Base-by-base conservation (phyloP, 2,797 vertebrate species). In the Rhynchotus rufescens region DNA sequence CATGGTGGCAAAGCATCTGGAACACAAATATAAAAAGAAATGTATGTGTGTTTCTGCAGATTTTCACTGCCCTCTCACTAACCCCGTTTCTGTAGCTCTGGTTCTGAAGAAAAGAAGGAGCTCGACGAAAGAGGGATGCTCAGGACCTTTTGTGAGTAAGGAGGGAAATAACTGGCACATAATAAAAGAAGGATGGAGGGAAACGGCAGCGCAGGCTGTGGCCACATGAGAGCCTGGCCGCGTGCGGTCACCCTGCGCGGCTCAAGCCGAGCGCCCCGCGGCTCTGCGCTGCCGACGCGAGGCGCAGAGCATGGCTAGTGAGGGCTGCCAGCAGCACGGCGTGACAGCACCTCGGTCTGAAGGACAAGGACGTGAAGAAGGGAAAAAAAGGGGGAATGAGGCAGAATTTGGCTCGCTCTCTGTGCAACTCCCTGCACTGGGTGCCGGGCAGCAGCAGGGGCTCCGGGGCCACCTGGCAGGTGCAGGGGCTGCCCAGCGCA, bases 321-420 rank as follows among this genome's bases (percentile, higher is more conserved):
- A 64, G 67, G 91, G 44, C 65, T 85, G 88, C 68, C 60, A 93
- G 91, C 68, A 88, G 61, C 88, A 80, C 1, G 42, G 34, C 77
- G 95, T 0, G 3, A 78, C 82, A 80, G 84, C 61, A 74, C 66
- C 80, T 51, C 40, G 8, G 10, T 84, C 90, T 85, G 84, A 69
- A 88, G 62, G 79, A 95, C 91, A 9, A 56, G 79, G 76, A 92
- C 84, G 90, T 22, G 51, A 87, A 80, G 60, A 54, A 62, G 59
- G 36, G 9, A 36, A 0, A 54, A 72, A 78, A 86, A 30, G 15
- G 1, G 0, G 0, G 38, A 90, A 84, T n/a, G 36, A 81, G 68
- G 9, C 44, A 92, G 67, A 88, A 67, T 89, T 74, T 91, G 84
- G 65, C 68, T 96, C 57, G 84, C 88, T 86, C n/a, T 34, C 44